phyloP scores from a whole-genome alignment of 1,140 invertebrate genomes.

The Pogonognathellus flavescens region DNA sequence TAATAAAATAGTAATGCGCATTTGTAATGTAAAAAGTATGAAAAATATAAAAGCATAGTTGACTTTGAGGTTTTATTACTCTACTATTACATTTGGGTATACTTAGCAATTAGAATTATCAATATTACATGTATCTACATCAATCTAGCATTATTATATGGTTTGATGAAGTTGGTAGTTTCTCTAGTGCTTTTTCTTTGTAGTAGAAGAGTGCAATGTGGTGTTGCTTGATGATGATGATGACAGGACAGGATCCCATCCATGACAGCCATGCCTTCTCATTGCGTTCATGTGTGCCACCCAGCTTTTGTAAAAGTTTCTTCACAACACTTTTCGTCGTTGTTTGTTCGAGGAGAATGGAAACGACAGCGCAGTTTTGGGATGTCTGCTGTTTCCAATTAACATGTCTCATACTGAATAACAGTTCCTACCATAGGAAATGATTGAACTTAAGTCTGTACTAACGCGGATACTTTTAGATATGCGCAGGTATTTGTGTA shows the following conservation, averaged over 20 bases:
- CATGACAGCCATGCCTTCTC: not conserved
- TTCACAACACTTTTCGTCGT: not conserved
- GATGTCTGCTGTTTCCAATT: not conserved
- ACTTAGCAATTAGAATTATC: too few relatives aligned
- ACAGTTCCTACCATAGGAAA: not conserved
- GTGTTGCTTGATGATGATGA: not conserved
- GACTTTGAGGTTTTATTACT: too few relatives aligned
- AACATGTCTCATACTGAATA: not conserved
- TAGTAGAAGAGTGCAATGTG: not conserved
- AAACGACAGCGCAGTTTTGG: not conserved
- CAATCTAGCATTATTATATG: too few relatives aligned
- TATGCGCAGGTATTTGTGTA: too few relatives aligned
- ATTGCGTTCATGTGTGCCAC: not conserved
- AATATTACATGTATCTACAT: too few relatives aligned
- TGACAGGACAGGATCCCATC: constrained; percentile 9
- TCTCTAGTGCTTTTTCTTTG: not conserved
- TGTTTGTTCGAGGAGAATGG: not conserved
- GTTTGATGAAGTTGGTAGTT: too few relatives aligned
- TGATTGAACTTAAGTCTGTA: not conserved
- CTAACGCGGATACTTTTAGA: too few relatives aligned
- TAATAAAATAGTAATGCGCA: too few relatives aligned
- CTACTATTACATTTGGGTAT: too few relatives aligned
- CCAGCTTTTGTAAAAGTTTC: not conserved
- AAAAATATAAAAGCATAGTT: too few relatives aligned
- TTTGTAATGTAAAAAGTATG: too few relatives aligned